Percentiles rank a stretch among this genome's conserved stretches.
These are phyloP conservation scores for Zeus faber DNA, from an alignment of 2,113 vertebrate species.

Conservation along the genomic window DNA sequence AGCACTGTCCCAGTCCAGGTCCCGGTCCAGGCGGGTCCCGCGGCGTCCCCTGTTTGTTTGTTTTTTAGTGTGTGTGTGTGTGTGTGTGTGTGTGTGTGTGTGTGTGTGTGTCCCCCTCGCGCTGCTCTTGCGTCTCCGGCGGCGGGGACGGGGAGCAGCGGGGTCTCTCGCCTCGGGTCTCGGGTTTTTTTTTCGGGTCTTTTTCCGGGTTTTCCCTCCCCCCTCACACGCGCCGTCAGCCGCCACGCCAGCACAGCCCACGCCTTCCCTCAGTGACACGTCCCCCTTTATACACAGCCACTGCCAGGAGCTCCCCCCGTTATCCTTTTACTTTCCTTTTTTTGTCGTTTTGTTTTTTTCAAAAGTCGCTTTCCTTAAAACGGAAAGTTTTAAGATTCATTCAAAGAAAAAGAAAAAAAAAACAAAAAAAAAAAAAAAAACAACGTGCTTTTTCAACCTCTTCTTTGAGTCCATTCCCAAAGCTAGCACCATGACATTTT, in stretches of 20 bases:
- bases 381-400: conserved; percentile 80
- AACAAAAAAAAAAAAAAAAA: conserved; percentile 69
- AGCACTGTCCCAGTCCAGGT: conserved; percentile 64
- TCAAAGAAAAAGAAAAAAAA: conserved; percentile 72
- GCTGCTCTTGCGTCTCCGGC: conserved; percentile 54
- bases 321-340: conserved; percentile 64
- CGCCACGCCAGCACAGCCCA: conserved; percentile 53
- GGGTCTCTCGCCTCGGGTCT: too few relatives aligned
- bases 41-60: too few relatives aligned
- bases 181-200: too few relatives aligned
- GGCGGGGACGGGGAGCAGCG: too few relatives aligned
- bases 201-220: conserved; percentile 43
- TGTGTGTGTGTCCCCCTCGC: too few relatives aligned
- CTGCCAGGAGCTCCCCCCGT: conserved; percentile 70
- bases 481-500: conserved; percentile 84
- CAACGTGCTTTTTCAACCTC: conserved; percentile 76
- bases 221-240: conserved; percentile 54
- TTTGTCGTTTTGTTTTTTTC: too few relatives aligned
- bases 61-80: too few relatives aligned
- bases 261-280: conserved; percentile 67
- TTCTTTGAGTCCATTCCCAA: conserved; percentile 80
- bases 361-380: conserved; percentile 84
- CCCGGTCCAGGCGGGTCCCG: conserved; percentile 62
- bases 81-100: too few relatives aligned
- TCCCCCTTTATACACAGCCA: conserved; percentile 74